Evolutionary conservation across 1,140 invertebrate genomes (phyloP), one percentile per base, ranked within the genome.

Genomic region (Platorchestia sp.): DNA sequence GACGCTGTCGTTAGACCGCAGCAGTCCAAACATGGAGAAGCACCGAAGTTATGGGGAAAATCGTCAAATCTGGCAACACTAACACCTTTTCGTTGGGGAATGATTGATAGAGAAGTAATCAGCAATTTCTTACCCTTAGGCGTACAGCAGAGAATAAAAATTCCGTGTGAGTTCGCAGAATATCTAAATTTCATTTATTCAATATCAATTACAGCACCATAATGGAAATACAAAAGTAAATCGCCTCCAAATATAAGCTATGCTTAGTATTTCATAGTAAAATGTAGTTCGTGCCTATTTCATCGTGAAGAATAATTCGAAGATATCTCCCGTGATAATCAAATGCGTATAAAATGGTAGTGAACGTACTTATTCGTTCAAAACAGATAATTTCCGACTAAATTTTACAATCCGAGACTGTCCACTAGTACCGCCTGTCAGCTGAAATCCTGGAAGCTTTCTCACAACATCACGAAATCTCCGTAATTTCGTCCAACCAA

Each of bases 1-100:
- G 91, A 93, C 45, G 44, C 44, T 47, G 91, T 93, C 91, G 91
- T 93, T 93, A 93, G 91, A 10, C 43, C 91, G 6, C 43, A 10
- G 36, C 41, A 19, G 87, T 90, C 87, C 87, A 90, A 90, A 90
- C 14, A 7, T 43, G 87, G 16, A 45, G 87, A 36, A 14, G 86
- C 7, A 36, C 87, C 59, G 36, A 75, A 75, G 36, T 75, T 75
- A 75, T 36, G 27, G 59, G 59, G 27, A 36, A 75, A 75, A 75
- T 75, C 27, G 59, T 75, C 59, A 75, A 75, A 75, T 75, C 59
- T 75, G 59, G 59, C 59, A 75, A 75, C 27, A 75, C 7, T 75
- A 75, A 75, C 36, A 75, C 27, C 59, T 36, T 75, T 75, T 75
- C 59, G 14, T 75, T 36, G 3, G 59, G 36, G 36, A 75, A 75